Evolutionary conservation across 2,888 invertebrate species (phyloP), one percentile per base, ranked within the genome.

Genomic region (Lepidocyrtoides sp.): DNA sequence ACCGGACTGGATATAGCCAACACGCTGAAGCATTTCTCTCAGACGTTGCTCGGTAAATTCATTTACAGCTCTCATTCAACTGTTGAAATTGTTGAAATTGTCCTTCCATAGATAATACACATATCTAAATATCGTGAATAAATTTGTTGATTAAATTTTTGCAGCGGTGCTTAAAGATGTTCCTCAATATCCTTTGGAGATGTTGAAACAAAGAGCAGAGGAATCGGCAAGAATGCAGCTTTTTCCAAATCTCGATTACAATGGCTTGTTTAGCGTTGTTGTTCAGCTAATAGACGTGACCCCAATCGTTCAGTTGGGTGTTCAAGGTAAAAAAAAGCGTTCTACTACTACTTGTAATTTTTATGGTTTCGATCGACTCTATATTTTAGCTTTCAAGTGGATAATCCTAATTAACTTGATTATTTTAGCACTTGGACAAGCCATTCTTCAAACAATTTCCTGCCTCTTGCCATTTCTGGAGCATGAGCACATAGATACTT

Each of bases 11-110:
- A 99, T 95, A 98, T 99, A 95, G 98, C 99, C 93, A 99, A 98
- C 96, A 99, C 99, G 89, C 97, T 99, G 95, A 99, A 99, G 95
- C 99, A 99, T 96, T 99, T 99, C 96, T 98, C 99, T 72, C 99
- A 99, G 96, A 99, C 99, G 60, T 96, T 99, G 93, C 96, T 99
- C 94, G 98, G 99, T 99, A 96, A 54, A 23, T 36, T 10, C 1
- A 7, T 26, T 60, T 36, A 36, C 36, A n/a, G n/a, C n/a, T n/a
- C n/a, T n/a, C n/a, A n/a, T n/a, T n/a, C n/a, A n/a, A n/a, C n/a
- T n/a, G n/a, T n/a, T n/a, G n/a, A n/a, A n/a, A n/a, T n/a, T n/a
- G n/a, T n/a, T n/a, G n/a, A n/a, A n/a, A n/a, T n/a, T n/a, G 51
- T 51, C 10, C n/a, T 7, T 51, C 14, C n/a, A 14, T 83, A 36